phyloP scores from a whole-genome alignment of 1,140 invertebrate species.

The Carcinoscorpius rotundicauda region DNA sequence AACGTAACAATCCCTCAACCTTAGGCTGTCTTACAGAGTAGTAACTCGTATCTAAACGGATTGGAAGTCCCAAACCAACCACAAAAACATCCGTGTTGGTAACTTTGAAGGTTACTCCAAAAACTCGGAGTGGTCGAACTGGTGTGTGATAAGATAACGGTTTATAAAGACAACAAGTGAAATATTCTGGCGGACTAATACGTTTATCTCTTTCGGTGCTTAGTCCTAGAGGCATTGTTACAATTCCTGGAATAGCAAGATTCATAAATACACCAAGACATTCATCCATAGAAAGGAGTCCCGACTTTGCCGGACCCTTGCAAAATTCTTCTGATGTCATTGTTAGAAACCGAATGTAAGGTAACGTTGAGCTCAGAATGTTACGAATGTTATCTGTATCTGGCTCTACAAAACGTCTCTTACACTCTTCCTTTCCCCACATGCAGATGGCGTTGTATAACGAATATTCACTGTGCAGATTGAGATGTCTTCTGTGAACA shows the following conservation, averaged over 20 bases:
- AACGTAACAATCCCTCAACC: slow-evolving; percentile 23
- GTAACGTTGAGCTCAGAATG: slow-evolving; percentile 11
- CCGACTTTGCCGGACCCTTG: slow-evolving; percentile 21
- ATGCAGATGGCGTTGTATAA: slow-evolving; percentile 24
- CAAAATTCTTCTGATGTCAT: slow-evolving; percentile 27
- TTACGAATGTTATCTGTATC: slow-evolving; percentile 18
- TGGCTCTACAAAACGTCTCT: slow-evolving; percentile 18
- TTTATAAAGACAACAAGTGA: slow-evolving; percentile 23
- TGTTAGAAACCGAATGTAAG: slow-evolving; percentile 24
- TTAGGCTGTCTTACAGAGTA: slow-evolving; percentile 24
- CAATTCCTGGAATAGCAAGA: slow-evolving; percentile 26
- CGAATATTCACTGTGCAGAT: slow-evolving; percentile 27
- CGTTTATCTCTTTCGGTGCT: slow-evolving; percentile 22
- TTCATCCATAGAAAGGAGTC: slow-evolving; percentile 24
- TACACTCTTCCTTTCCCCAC: slow-evolving; percentile 26
- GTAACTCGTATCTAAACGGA: slow-evolving; percentile 24
- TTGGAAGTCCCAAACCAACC: slow-evolving; percentile 25
- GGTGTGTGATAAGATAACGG: slow-evolving; percentile 23
- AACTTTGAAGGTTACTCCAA: slow-evolving; percentile 24
- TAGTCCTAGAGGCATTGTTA: slow-evolving; percentile 24
- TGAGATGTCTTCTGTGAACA: slow-evolving; percentile 23
- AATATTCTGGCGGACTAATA: slow-evolving; percentile 25
- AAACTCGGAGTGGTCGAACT: slow-evolving; percentile 17
- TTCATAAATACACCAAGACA: slow-evolving; percentile 28
- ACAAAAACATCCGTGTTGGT: slow-evolving; percentile 25